Percentiles rank a stretch among this genome's conserved stretches.
Evolutionary conservation across 2,797 vertebrate genomes (phyloP).

Genomic region (Anguilla megastoma): DNA sequence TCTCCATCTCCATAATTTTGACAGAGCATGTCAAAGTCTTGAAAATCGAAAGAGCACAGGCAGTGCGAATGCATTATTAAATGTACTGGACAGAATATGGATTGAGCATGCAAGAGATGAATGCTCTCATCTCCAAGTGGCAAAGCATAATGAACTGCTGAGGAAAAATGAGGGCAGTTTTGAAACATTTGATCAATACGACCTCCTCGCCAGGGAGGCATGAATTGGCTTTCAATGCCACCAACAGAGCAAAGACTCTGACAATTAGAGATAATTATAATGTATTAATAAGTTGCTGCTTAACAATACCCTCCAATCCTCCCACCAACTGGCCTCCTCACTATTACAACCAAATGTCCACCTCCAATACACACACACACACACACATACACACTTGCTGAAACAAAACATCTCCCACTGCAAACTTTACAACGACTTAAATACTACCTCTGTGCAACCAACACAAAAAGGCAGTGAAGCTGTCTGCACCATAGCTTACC

Average conservation of each 20-base stretch:
- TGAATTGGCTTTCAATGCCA: no score
- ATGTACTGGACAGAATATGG: not conserved
- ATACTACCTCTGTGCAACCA: not conserved
- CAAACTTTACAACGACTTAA: not conserved
- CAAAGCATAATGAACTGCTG: not conserved
- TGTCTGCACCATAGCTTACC: constrained; percentile 68
- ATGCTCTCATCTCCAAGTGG: not conserved
- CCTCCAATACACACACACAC: not conserved
- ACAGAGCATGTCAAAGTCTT: not conserved
- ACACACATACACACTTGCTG: not conserved
- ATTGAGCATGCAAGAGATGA: not conserved
- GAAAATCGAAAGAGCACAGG: not conserved
- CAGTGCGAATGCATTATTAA: not conserved
- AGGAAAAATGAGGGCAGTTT: not conserved
- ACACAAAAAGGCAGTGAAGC: not conserved
- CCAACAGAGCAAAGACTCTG: no score
- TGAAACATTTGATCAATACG: not conserved
- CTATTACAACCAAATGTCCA: not conserved
- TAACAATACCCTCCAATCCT: no score
- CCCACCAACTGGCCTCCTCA: no score
- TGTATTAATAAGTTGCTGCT: no score
- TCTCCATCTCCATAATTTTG: not conserved
- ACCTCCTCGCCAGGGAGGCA: no score
- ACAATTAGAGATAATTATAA: no score
- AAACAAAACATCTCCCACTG: not conserved